Percentiles rank a stretch among this genome's conserved stretches.
These are phyloP conservation scores for Mechanitis messenoides DNA, from an alignment of 2,888 invertebrate species.

Conservation along the genomic window DNA sequence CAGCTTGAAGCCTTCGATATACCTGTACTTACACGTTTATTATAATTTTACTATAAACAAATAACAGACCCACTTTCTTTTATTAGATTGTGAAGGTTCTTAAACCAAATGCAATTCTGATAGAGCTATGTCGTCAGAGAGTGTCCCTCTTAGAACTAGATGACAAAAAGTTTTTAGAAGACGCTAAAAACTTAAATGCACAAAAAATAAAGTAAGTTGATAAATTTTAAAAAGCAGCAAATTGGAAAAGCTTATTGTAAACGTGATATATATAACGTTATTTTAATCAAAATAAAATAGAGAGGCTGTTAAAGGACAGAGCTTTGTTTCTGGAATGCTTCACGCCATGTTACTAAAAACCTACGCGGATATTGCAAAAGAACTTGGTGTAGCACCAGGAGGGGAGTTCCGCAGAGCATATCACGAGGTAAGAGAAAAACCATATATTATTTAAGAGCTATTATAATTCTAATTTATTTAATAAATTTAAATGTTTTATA, in stretches of 20 bases:
- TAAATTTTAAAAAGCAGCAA: not conserved
- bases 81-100: slow-evolving; percentile 57
- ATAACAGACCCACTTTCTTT: not conserved
- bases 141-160: slow-evolving; percentile 65
- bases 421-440: slow-evolving; percentile 51
- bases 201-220: slow-evolving; percentile 56
- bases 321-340: slow-evolving; percentile 63
- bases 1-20: not conserved
- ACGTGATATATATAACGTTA: too few species aligned
- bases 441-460: not conserved
- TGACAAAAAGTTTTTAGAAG: slow-evolving; percentile 67
- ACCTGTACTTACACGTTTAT: too few species aligned
- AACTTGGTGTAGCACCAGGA: slow-evolving; percentile 68
- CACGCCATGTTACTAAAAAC: slow-evolving; percentile 70
- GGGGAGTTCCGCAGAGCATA: slow-evolving; percentile 70
- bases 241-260: too few species aligned
- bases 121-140: slow-evolving; percentile 67
- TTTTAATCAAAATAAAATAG: slow-evolving; percentile 32
- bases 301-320: slow-evolving; percentile 64
- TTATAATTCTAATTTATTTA: not conserved
- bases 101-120: slow-evolving; percentile 64
- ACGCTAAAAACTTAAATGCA: slow-evolving; percentile 65
- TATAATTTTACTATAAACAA: not conserved
- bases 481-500: not conserved
- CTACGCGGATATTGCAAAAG: slow-evolving; percentile 68